Conservation (phyloP, 2,888 invertebrate species). For the Atethmia centrago region DNA sequence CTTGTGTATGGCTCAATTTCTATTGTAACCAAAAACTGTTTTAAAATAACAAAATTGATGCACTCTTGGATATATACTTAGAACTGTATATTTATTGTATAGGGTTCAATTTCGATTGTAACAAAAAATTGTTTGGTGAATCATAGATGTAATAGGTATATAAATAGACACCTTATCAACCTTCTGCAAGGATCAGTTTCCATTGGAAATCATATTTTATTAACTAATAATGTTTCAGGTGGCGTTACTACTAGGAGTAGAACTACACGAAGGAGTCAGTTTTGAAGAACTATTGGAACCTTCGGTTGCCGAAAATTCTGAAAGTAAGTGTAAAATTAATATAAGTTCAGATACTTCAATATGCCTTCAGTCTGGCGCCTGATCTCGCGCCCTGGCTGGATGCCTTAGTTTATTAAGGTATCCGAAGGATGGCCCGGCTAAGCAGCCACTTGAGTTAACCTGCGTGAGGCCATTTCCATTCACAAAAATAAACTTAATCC, state of each 20-base stretch:
- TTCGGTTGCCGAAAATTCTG: conserved; percentile 83
- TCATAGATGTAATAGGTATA: neutral
- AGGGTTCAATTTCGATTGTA: neutral
- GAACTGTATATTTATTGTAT: neutral
- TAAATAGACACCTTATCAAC: neutral
- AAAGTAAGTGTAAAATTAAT: conserved; percentile 72
- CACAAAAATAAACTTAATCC: too few relatives aligned
- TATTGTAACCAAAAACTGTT: neutral
- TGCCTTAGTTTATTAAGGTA: too few relatives aligned
- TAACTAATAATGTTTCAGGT: conserved; percentile 73
- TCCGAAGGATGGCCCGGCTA: too few relatives aligned
- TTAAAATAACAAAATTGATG: neutral
- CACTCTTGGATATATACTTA: neutral
- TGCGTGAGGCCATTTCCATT: too few relatives aligned
- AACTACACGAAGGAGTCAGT: conserved; percentile 97
- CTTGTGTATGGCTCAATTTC: neutral
- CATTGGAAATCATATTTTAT: too few relatives aligned
- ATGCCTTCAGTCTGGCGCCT: too few relatives aligned
- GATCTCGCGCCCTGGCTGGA: too few relatives aligned
- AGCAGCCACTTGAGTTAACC: too few relatives aligned
- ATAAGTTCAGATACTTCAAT: too few relatives aligned
- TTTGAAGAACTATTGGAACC: conserved; percentile 97
- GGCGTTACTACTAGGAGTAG: conserved; percentile 97
- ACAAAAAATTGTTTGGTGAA: neutral
- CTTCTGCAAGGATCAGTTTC: neutral